phyloP scores from a whole-genome alignment of 2,113 vertebrate species.

The Pycnonotus jocosus region DNA sequence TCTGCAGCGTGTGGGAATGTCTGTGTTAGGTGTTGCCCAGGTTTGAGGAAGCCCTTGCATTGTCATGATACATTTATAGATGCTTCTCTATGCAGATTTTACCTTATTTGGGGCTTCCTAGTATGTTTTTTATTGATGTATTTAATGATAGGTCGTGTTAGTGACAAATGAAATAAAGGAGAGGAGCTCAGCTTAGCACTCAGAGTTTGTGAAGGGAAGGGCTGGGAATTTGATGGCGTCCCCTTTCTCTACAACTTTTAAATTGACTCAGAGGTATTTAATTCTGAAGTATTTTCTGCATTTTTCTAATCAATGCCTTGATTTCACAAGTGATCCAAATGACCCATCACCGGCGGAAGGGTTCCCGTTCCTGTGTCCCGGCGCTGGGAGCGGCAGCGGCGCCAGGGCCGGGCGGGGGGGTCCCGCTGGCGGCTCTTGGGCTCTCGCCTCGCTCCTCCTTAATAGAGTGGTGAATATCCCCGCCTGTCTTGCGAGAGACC shows the following conservation, averaged over 20 bases:
- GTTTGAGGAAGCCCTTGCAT: background rate
- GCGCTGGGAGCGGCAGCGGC: background rate
- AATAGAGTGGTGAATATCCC: background rate
- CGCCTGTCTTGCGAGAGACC: slow-evolving; percentile 18
- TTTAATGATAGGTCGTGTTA: slow-evolving; percentile 42
- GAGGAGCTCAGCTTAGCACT: slow-evolving; percentile 52
- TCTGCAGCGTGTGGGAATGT: rapidly evolving
- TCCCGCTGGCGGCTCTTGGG: background rate
- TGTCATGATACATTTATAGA: background rate
- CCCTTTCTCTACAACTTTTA: slow-evolving; percentile 69
- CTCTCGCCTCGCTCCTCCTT: background rate
- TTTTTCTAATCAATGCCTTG: background rate
- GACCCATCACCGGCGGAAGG: too few species aligned
- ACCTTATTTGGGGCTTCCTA: background rate
- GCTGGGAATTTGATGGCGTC: slow-evolving; percentile 59
- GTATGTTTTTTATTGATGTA: background rate
- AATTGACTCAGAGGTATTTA: slow-evolving; percentile 53
- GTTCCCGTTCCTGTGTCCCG: background rate
- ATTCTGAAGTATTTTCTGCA: background rate
- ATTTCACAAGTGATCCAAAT: background rate
- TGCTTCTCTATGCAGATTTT: background rate
- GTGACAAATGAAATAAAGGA: slow-evolving; percentile 67
- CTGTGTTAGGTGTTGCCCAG: background rate
- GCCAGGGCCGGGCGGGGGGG: too few species aligned
- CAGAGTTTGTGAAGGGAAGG: slow-evolving; percentile 61